Evolutionary conservation across 2,888 invertebrate species (phyloP).

Genomic region (Glyphotaelius pellucidus): DNA sequence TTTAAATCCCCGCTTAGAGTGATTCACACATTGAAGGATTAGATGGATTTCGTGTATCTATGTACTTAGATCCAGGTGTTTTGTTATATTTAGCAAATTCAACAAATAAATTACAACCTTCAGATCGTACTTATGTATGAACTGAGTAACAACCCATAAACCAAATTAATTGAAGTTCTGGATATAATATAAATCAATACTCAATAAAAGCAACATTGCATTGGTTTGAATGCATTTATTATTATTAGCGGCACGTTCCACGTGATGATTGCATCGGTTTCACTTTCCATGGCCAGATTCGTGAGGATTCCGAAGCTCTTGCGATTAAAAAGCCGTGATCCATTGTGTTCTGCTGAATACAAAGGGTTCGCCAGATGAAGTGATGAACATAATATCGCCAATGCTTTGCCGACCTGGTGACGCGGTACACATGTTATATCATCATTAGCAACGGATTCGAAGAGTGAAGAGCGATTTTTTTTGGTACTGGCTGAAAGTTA

Average conservation of each 20-base stretch:
- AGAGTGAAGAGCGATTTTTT: background rate
- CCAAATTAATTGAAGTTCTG: background rate
- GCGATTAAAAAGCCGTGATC: background rate
- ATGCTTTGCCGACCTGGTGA: slow-evolving; percentile 41
- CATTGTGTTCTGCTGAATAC: slow-evolving; percentile 1
- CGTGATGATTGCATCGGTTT: slow-evolving; percentile 15
- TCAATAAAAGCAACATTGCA: slow-evolving; percentile 15
- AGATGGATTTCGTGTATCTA: background rate
- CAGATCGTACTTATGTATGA: too few relatives aligned
- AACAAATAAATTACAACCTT: too few relatives aligned
- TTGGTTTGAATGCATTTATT: background rate
- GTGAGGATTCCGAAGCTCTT: slow-evolving; percentile 36
- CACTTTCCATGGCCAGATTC: background rate
- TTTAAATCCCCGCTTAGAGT: too few relatives aligned
- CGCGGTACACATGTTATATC: slow-evolving; percentile 50
- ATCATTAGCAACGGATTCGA: slow-evolving; percentile 49
- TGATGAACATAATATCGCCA: slow-evolving; percentile 13
- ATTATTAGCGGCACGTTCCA: slow-evolving; percentile 27
- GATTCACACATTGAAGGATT: background rate
- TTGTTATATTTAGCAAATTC: background rate
- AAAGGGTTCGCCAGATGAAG: slow-evolving; percentile 23
- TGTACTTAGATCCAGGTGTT: background rate
- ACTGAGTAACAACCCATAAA: background rate
- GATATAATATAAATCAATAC: background rate
- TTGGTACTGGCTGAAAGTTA: background rate